phyloP scores from a whole-genome alignment of 1,140 invertebrate species.

The Drosophila gunungcola region DNA sequence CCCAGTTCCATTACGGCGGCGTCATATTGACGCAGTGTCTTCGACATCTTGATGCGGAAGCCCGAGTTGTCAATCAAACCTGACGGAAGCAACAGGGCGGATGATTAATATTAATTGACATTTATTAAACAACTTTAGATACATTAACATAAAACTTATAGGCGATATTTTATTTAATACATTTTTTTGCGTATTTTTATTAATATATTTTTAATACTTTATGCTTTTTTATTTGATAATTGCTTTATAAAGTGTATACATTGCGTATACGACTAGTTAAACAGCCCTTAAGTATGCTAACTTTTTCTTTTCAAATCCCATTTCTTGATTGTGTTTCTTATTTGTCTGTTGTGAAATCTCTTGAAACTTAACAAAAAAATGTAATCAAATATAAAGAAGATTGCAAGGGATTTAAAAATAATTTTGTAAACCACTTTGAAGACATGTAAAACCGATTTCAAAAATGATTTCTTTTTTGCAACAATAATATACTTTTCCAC shows the following conservation, averaged over 20 bases:
- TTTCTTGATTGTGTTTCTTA: too few species aligned
- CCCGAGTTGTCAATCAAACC: conserved; percentile 96
- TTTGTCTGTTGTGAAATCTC: too few species aligned
- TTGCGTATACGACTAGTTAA: not conserved
- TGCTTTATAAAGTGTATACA: not conserved
- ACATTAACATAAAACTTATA: not conserved
- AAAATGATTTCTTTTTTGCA: not conserved
- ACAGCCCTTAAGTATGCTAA: not conserved
- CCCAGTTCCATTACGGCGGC: conserved; percentile 98
- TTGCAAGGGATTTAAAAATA: not conserved
- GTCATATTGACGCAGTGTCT: conserved; percentile 91
- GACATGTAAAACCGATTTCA: too few species aligned
- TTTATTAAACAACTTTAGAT: not conserved
- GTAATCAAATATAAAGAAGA: not conserved
- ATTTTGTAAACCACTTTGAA: too few species aligned
- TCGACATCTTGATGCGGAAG: conserved; percentile 91
- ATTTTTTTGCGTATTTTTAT: not conserved
- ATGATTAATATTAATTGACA: conserved; percentile 35
- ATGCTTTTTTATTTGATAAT: too few species aligned
- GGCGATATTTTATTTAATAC: not conserved
- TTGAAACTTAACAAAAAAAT: not conserved
- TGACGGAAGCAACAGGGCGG: conserved; percentile 66
- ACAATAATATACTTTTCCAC: not conserved
- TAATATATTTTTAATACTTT: not conserved
- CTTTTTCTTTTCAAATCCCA: too few species aligned